phyloP scores from a whole-genome alignment of 2,113 vertebrate genomes.

The Cairina moschata region DNA sequence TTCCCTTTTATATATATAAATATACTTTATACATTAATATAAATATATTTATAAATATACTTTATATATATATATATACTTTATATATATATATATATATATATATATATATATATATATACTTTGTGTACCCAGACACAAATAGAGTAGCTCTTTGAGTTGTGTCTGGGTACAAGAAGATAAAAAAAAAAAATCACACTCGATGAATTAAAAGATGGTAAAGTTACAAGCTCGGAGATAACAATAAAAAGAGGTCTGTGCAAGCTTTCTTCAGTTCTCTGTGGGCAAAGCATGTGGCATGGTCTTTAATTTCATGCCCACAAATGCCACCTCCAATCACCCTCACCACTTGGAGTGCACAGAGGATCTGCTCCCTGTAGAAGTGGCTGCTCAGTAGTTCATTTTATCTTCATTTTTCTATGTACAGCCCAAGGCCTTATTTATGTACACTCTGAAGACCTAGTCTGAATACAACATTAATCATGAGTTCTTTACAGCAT shows the following conservation, averaged over 20 bases:
- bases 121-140: background rate
- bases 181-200: background rate
- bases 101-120: background rate
- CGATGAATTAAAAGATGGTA: background rate
- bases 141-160: background rate
- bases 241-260: background rate
- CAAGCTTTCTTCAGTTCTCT: background rate
- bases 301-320: background rate
- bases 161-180: background rate
- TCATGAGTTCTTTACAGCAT: conserved; percentile 35
- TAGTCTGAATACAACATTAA: conserved; percentile 49
- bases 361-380: background rate
- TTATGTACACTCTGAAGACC: background rate
- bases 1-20: background rate
- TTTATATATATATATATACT: no score
- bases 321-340: background rate
- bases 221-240: background rate
- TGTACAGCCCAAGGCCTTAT: background rate
- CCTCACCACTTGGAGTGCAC: background rate
- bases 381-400: background rate
- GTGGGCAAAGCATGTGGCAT: accelerated
- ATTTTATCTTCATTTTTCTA: conserved; percentile 34
- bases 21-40: no score
- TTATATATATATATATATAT: no score
- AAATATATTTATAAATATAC: no score